Evolutionary conservation across 2,888 invertebrate species (phyloP).

Genomic region (Sinotaia quadrata): DNA sequence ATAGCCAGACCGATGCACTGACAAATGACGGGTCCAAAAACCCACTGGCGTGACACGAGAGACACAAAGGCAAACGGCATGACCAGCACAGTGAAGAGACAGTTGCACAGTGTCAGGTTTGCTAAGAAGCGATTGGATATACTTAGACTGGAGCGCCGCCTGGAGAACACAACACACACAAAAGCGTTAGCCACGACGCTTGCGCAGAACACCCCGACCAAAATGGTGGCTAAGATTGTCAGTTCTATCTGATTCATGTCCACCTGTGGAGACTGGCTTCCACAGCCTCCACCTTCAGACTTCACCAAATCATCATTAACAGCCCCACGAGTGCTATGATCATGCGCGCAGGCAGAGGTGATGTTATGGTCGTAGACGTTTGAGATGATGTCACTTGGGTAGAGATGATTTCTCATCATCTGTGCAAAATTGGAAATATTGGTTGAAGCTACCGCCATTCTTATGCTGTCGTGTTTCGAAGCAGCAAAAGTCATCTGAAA

Average conservation of each 20-base stretch:
- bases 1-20: slow-evolving; percentile 78
- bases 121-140: slow-evolving; percentile 82
- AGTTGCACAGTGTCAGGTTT: slow-evolving; percentile 76
- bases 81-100: slow-evolving; percentile 73
- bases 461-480: too few relatives aligned
- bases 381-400: background rate
- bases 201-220: slow-evolving; percentile 53
- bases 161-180: slow-evolving; percentile 82
- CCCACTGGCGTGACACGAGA: slow-evolving; percentile 66
- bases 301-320: background rate
- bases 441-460: too few relatives aligned
- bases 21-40: slow-evolving; percentile 72
- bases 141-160: slow-evolving; percentile 82
- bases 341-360: background rate
- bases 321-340: background rate
- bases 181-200: slow-evolving; percentile 83
- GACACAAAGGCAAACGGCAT: slow-evolving; percentile 73
- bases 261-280: too few relatives aligned
- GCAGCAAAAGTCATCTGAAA: too few relatives aligned
- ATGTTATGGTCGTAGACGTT: background rate
- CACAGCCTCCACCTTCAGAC: background rate
- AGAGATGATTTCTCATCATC: background rate
- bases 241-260: slow-evolving; percentile 37
- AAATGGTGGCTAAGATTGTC: slow-evolving; percentile 43
- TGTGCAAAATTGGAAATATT: too few relatives aligned